Evolutionary conservation across 1,140 invertebrate genomes (phyloP).

Genomic region (Megathymus violae): DNA sequence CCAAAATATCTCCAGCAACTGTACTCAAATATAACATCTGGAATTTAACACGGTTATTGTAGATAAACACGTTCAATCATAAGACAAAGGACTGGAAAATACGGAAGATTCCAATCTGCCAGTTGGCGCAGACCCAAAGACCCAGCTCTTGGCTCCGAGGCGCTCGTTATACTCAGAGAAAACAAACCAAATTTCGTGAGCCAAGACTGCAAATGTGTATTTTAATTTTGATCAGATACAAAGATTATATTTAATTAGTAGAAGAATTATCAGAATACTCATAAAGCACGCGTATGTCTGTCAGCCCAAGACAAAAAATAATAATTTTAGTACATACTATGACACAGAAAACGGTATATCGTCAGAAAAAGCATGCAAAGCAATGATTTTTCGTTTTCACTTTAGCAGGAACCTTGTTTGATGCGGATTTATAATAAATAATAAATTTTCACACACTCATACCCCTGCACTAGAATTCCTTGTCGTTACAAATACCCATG

Average conservation of each 20-base stretch:
- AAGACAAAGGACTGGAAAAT: slow-evolving; percentile 28
- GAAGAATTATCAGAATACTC: no score
- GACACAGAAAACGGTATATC: no score
- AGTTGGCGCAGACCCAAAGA: slow-evolving; percentile 31
- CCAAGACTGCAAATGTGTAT: slow-evolving; percentile 16
- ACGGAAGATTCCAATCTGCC: slow-evolving; percentile 28
- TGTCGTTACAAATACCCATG: no score
- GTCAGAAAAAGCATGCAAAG: no score
- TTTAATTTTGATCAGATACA: slow-evolving; percentile 17
- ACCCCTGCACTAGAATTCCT: no score
- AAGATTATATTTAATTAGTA: neutral
- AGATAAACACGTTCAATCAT: slow-evolving; percentile 32
- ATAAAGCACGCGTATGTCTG: no score
- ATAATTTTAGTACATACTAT: no score
- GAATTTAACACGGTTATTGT: slow-evolving; percentile 23
- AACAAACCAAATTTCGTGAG: slow-evolving; percentile 25
- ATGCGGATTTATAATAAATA: no score
- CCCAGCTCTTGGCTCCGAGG: slow-evolving; percentile 16
- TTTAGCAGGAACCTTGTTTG: no score
- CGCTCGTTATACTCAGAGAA: slow-evolving; percentile 25
- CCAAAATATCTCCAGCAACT: neutral
- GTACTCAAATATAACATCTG: slow-evolving; percentile 16
- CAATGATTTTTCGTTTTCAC: no score
- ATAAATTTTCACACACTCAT: no score
- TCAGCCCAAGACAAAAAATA: no score